These are phyloP conservation scores for Melanostoma scalare DNA, from an alignment of 2,888 invertebrate species.

Conservation along the genomic window DNA sequence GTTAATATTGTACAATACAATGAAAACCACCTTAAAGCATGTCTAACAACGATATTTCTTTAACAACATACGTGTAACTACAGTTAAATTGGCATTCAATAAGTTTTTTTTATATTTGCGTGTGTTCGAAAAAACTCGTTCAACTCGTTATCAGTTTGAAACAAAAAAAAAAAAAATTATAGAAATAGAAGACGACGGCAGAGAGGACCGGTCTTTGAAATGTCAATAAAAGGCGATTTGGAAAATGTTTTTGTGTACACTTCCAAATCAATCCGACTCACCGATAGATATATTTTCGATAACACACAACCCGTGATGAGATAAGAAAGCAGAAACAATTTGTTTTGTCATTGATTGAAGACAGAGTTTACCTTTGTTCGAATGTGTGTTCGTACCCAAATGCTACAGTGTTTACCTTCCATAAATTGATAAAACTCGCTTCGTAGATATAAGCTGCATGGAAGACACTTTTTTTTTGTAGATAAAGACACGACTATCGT, in stretches of 20 bases:
- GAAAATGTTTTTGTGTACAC: constrained; percentile 6
- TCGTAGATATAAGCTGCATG: neutral
- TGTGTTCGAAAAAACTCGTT: constrained; percentile 23
- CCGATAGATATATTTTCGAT: constrained; percentile 30
- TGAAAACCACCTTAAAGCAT: too few species aligned
- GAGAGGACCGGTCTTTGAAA: neutral
- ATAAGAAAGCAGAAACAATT: constrained; percentile 22
- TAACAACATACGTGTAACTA: too few species aligned
- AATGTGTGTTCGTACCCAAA: constrained; percentile 6
- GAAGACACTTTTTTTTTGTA: neutral
- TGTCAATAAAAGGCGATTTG: constrained; percentile 8
- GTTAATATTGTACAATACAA: too few species aligned
- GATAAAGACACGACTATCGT: constrained; percentile 4
- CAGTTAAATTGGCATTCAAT: constrained; percentile 1
- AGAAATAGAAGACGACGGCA: too few species aligned
- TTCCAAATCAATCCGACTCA: constrained; percentile 32
- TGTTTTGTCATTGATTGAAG: constrained; percentile 14
- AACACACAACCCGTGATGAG: constrained; percentile 11
- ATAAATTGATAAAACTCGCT: constrained; percentile 37
- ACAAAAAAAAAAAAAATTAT: neutral
- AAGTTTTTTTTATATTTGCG: constrained; percentile 6
- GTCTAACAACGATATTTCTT: too few species aligned
- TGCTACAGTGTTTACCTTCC: constrained; percentile 33
- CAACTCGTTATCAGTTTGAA: constrained; percentile 33
- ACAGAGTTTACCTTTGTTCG: constrained; percentile 37